phyloP scores from a whole-genome alignment of 1,140 invertebrate species.

The Phymastichus coffea region DNA sequence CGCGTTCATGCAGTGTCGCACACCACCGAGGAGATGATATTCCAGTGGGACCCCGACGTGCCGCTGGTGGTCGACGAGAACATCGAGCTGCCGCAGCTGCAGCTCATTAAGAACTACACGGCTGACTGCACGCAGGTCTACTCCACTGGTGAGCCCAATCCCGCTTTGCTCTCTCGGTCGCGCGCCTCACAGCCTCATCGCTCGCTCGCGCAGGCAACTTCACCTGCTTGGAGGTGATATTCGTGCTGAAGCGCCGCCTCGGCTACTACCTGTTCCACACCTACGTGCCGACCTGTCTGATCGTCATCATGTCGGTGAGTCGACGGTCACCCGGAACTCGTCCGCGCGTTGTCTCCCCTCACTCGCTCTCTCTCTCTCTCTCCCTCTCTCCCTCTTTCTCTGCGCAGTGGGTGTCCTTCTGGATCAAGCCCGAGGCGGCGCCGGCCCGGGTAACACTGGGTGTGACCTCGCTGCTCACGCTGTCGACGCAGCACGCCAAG shows the following conservation, averaged over 20 bases:
- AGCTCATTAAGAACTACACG: constrained; percentile 79
- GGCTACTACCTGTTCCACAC: constrained; percentile 89
- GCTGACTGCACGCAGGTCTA: constrained; percentile 87
- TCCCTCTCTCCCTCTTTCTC: neutral
- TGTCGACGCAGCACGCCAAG: constrained; percentile 90
- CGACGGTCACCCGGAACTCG: too few species aligned
- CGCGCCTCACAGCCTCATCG: neutral
- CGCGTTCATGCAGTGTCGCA: constrained; percentile 70
- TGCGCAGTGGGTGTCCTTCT: constrained; percentile 84
- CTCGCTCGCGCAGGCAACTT: constrained; percentile 67
- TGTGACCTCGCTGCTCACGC: constrained; percentile 83
- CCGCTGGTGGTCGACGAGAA: constrained; percentile 87
- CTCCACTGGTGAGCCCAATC: constrained; percentile 77
- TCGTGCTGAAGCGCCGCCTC: constrained; percentile 79
- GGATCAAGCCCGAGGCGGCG: constrained; percentile 88
- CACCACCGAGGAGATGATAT: constrained; percentile 87
- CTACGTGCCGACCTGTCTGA: constrained; percentile 83
- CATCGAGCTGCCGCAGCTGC: constrained; percentile 83
- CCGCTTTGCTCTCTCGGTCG: too few species aligned
- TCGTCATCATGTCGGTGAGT: constrained; percentile 86
- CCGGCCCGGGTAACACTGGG: constrained; percentile 86
- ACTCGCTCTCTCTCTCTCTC: too few species aligned
- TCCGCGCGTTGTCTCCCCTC: too few species aligned
- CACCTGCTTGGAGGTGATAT: constrained; percentile 84
- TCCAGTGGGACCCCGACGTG: constrained; percentile 86